Conservation (phyloP, 2,797 vertebrate genomes). For the Tolypeutes matacus region DNA sequence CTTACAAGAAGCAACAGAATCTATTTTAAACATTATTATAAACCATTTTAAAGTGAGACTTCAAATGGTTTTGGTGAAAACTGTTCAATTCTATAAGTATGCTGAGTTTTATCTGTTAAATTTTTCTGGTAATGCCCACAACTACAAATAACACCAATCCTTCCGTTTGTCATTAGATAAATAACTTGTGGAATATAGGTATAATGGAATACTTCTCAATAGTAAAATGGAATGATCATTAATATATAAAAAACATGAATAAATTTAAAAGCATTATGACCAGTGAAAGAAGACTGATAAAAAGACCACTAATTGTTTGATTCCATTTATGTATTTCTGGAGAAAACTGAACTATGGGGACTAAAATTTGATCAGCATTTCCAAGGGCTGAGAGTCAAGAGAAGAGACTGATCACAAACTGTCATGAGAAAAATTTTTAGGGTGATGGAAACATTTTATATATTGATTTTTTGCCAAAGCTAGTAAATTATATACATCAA, state of each 20-base stretch:
- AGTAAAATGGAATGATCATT: neutral
- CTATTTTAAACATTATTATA: neutral
- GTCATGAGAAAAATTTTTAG: neutral
- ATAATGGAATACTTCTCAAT: neutral
- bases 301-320: neutral
- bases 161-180: neutral
- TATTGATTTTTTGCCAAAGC: neutral
- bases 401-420: neutral
- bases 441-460: neutral
- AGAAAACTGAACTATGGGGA: neutral
- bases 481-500: neutral
- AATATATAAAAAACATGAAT: neutral
- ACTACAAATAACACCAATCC: neutral
- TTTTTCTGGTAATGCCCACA: neutral
- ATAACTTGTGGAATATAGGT: neutral
- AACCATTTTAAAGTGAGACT: neutral
- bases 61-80: neutral
- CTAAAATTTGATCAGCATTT: neutral
- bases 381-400: neutral
- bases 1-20: neutral
- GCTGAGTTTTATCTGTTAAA: neutral
- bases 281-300: neutral
- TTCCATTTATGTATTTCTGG: neutral
- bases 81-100: neutral
- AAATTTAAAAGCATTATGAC: neutral